Conservation (phyloP, 2,797 vertebrate species). For the Alcedo quadribrachys region DNA sequence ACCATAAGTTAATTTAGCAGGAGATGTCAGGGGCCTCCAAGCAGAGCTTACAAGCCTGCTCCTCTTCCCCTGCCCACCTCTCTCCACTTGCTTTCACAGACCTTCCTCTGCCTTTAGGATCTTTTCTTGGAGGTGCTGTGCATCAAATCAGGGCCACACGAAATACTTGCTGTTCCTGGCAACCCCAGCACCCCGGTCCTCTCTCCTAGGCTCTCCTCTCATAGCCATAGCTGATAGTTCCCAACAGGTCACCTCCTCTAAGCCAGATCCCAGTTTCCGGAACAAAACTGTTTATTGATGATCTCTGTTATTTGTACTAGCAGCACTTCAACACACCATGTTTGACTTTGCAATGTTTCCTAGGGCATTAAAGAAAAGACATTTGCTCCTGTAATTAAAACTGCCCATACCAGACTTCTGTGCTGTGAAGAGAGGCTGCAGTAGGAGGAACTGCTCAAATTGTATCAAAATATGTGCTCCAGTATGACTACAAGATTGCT, state of each 20-base stretch:
- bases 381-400: slow-evolving; percentile 20
- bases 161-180: not conserved
- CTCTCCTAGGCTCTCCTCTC: not conserved
- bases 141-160: not conserved
- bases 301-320: not conserved
- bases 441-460: not conserved
- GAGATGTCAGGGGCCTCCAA: not conserved
- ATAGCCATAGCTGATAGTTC: not conserved
- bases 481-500: not conserved
- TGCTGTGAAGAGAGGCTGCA: not conserved
- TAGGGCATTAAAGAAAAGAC: slow-evolving; percentile 10
- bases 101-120: not conserved
- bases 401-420: not conserved
- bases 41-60: not conserved
- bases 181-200: not conserved
- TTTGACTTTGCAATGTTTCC: not conserved
- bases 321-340: not conserved
- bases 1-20: slow-evolving; percentile 1
- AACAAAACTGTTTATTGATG: not conserved
- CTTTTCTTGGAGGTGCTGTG: not conserved
- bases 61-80: not conserved
- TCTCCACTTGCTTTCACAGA: not conserved
- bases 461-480: not conserved
- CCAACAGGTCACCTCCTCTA: not conserved
- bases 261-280: not conserved